Base-by-base conservation (phyloP, 2,888 invertebrate species). In the Patella ulyssiponensis region DNA sequence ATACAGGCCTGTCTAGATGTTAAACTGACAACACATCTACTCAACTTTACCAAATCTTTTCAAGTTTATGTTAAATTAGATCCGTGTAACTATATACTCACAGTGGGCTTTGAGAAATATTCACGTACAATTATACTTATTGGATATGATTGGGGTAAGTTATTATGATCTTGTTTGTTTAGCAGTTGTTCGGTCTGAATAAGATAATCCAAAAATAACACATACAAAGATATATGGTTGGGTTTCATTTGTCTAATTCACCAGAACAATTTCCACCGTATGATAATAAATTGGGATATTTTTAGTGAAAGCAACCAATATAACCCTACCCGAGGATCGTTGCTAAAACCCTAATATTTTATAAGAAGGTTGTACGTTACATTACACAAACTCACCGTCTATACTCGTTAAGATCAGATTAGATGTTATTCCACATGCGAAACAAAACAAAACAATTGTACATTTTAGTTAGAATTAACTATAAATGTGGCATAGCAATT, bases 1-100 rank as follows among this genome's bases (percentile, higher is more conserved):
- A 69, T 86, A n/a, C 84, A 86, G 71, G 84, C 83, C 9, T 87
- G 86, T 77, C 58, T 84, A 7, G 85, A 86, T 69, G 56, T 86
- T 9, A 76, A 73, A 15, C 72, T 83, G 9, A 69, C 54, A 33
- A 77, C 81, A 5, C 81, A 12, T 54, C 17, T 17, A 12, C 12
- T 81, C 5, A 74, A 56, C 3, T 70, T 80, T 27, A 76, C 76
- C 54, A 81, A 77, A 75, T 78, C 84, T 15, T 76, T 84, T 64
- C 75, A 73, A 17, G 84, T 83, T 1, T 85, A 79, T 73, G 72
- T 86, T 14, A 81, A 82, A 23, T 76, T 86, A 3, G 85, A 86
- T 52, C 79, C 83, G 0, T 86, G 86, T 72, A 80, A 82, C 53
- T 86, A 75, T 72, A 72, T 79, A 14, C 69, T 85, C 3, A 69